These are phyloP conservation scores for Drosophila pectinifera DNA, from an alignment of 1,140 invertebrate species.

Conservation along the genomic window DNA sequence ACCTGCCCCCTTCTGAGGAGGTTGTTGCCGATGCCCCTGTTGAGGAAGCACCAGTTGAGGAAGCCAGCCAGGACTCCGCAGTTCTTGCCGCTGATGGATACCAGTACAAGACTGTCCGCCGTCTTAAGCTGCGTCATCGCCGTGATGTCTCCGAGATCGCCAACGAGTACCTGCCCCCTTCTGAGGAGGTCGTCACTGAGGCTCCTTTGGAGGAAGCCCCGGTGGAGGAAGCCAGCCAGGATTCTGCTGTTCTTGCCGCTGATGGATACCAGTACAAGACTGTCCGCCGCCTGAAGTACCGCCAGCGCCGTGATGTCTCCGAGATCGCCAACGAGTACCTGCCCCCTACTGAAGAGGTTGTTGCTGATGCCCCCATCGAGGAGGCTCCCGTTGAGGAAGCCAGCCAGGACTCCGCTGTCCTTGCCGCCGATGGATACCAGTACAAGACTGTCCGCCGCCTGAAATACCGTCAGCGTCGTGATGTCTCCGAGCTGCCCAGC, in stretches of 20 bases:
- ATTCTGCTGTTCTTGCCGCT: not conserved
- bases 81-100: slow-evolving; percentile 60
- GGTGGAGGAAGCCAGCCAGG: not conserved
- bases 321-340: slow-evolving; percentile 59
- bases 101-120: slow-evolving; percentile 65
- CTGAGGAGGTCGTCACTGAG: not conserved
- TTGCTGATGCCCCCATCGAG: slow-evolving; percentile 21
- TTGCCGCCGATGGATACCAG: slow-evolving; percentile 60
- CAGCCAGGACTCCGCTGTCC: slow-evolving; percentile 51
- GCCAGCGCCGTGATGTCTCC: slow-evolving; percentile 2
- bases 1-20: slow-evolving; percentile 56
- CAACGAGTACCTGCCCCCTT: slow-evolving; percentile 2
- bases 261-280: slow-evolving; percentile 22
- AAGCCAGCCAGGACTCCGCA: slow-evolving; percentile 39
- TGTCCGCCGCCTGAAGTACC: slow-evolving; percentile 6
- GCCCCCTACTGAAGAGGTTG: slow-evolving; percentile 49
- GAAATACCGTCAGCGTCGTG: slow-evolving; percentile 68
- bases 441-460: slow-evolving; percentile 72
- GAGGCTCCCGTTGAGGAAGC: slow-evolving; percentile 39
- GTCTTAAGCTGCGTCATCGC: slow-evolving; percentile 59
- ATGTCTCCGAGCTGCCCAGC: slow-evolving; percentile 61
- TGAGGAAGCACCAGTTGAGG: slow-evolving; percentile 22
- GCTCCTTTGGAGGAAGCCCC: not conserved
- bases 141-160: slow-evolving; percentile 55
- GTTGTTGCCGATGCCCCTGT: slow-evolving; percentile 19